These are phyloP conservation scores for Meloidogyne chitwoodi DNA, from an alignment of 1,140 invertebrate genomes.

Conservation along the genomic window DNA sequence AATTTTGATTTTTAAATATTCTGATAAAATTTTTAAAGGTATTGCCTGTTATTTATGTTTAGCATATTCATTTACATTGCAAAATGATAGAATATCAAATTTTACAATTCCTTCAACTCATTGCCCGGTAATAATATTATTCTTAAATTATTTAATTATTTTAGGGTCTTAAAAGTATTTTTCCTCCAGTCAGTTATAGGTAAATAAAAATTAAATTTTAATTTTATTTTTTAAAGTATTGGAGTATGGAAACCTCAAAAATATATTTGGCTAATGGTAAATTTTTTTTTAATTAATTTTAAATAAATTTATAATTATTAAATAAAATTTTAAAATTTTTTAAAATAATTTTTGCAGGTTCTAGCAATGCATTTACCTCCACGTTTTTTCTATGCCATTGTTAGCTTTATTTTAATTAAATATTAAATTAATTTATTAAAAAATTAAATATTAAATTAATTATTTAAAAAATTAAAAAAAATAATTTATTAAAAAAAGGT, in stretches of 20 bases:
- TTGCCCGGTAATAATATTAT: constrained; percentile 3
- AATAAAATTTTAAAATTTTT: not conserved
- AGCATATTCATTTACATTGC: constrained; percentile 9
- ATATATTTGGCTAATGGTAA: constrained; percentile 22
- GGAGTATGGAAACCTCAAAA: constrained; percentile 22
- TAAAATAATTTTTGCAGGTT: not conserved
- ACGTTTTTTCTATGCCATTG: constrained; percentile 19
- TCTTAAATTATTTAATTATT: not conserved
- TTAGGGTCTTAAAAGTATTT: constrained; percentile 19
- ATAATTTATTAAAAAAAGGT: constrained; percentile 2
- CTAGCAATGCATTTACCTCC: constrained; percentile 14
- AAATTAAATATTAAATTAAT: not conserved
- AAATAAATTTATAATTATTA: not conserved
- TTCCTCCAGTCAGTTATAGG: constrained; percentile 21
- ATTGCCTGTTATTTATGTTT: constrained; percentile 19
- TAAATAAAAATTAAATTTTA: not conserved
- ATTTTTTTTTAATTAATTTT: not conserved
- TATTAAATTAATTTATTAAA: not conserved
- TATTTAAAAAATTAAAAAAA: too few relatives aligned
- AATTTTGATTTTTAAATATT: not conserved
- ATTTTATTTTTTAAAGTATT: constrained; percentile 2
- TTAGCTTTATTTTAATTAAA: not conserved
- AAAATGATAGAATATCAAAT: constrained; percentile 9
- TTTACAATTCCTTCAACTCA: constrained; percentile 13
- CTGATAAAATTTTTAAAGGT: not conserved